Conservation (phyloP, 2,888 invertebrate genomes). For the Perizoma flavofasciatum region DNA sequence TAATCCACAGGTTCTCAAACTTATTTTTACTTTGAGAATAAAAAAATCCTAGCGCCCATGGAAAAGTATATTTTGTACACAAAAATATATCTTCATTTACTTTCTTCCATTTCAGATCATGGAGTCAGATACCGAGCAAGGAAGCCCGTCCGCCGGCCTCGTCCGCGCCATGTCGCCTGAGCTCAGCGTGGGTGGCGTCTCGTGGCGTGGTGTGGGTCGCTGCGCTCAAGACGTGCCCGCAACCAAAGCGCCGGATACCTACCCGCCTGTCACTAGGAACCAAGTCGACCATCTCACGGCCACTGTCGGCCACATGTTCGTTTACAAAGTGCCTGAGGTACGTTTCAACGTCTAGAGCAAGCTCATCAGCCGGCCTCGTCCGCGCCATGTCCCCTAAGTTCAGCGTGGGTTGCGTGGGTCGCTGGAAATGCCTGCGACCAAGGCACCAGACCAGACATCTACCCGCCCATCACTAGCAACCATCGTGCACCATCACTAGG, state of each 20-base stretch:
- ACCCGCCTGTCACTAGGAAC: slow-evolving; percentile 91
- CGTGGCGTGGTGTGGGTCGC: slow-evolving; percentile 86
- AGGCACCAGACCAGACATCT: too few species aligned
- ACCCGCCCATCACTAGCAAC: neutral
- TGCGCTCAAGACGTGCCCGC: slow-evolving; percentile 59
- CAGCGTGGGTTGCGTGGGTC: too few species aligned
- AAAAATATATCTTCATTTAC: too few species aligned
- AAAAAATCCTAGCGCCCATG: too few species aligned
- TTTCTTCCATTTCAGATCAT: slow-evolving; percentile 57
- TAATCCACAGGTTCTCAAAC: too few species aligned
- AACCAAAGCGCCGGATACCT: slow-evolving; percentile 85
- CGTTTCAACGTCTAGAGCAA: slow-evolving; percentile 39
- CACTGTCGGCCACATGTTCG: slow-evolving; percentile 91
- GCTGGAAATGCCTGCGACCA: too few species aligned
- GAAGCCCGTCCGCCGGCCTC: slow-evolving; percentile 85
- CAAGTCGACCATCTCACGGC: slow-evolving; percentile 93
- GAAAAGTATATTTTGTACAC: too few species aligned
- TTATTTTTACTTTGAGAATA: too few species aligned
- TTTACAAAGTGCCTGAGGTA: slow-evolving; percentile 92
- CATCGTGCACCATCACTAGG: neutral
- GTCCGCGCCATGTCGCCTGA: slow-evolving; percentile 86
- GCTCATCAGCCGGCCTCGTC: too few species aligned
- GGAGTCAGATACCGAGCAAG: slow-evolving; percentile 76
- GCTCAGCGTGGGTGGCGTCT: slow-evolving; percentile 86
- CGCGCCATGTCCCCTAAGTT: too few species aligned